Percentiles rank a stretch among this genome's conserved stretches.
phyloP scores from a whole-genome alignment of 2,888 invertebrate species.

The Protophormia terraenovae region DNA sequence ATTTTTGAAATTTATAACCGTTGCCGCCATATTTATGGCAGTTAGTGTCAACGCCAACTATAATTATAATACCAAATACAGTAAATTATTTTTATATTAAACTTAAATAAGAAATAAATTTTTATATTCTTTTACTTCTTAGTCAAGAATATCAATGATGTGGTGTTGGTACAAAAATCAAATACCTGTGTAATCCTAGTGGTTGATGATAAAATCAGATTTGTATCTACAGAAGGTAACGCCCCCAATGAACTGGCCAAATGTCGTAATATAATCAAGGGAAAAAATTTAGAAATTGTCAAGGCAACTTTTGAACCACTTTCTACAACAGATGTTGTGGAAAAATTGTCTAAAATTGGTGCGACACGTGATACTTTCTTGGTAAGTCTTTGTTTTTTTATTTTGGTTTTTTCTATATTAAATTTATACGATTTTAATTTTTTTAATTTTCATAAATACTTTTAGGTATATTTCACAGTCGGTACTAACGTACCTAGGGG shows the following conservation, averaged over 20 bases:
- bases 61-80: neutral
- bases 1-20: neutral
- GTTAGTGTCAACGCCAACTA: neutral
- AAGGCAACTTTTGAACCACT: neutral
- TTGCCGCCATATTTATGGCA: neutral
- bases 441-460: no score
- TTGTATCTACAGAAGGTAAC: neutral
- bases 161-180: slow-evolving; percentile 14
- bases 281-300: neutral
- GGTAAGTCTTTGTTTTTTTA: no score
- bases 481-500: no score
- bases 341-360: neutral
- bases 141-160: slow-evolving; percentile 6
- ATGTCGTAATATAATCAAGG: neutral
- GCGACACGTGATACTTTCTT: neutral
- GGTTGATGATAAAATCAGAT: neutral
- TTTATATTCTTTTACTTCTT: neutral
- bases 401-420: no score
- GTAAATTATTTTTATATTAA: neutral
- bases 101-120: neutral
- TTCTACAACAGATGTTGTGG: neutral
- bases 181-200: neutral
- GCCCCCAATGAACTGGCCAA: neutral
- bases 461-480: no score
- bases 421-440: no score